Percentiles rank a stretch among this genome's conserved stretches.
These are phyloP conservation scores for Orcinus orca DNA, from an alignment of 2,113 vertebrate genomes.

Conservation along the genomic window DNA sequence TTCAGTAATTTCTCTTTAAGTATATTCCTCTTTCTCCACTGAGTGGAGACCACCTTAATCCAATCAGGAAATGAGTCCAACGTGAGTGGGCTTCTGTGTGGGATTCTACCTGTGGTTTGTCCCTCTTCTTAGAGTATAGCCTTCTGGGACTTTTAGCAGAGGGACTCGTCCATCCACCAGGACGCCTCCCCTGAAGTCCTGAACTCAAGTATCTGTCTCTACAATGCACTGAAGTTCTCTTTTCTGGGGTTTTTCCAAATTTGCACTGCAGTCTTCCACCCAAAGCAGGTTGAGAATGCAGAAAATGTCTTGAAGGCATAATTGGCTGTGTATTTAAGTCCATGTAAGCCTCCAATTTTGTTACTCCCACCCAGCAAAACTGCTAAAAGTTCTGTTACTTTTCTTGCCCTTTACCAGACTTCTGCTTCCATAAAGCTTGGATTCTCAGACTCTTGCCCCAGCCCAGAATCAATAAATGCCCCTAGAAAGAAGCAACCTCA, in stretches of 20 bases:
- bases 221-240: not conserved
- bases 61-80: not conserved
- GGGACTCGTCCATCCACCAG: not conserved
- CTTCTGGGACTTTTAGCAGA: no score
- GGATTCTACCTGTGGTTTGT: not conserved
- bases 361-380: not conserved
- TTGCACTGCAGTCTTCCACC: not conserved
- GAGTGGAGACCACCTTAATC: not conserved
- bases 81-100: not conserved
- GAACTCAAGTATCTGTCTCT: not conserved
- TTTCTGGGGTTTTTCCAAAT: not conserved
- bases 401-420: not conserved
- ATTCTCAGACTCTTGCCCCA: not conserved
- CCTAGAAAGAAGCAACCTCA: not conserved
- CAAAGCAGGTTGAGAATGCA: not conserved
- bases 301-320: not conserved
- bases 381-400: not conserved
- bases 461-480: not conserved
- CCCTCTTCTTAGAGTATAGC: not conserved
- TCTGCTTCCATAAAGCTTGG: not conserved
- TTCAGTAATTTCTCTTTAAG: not conserved
- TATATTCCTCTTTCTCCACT: not conserved
- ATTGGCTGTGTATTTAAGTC: not conserved
- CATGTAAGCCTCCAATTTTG: not conserved
- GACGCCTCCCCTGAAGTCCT: not conserved